Evolutionary conservation across 2,888 invertebrate species (phyloP).

Genomic region (Eurytoma adleriae): DNA sequence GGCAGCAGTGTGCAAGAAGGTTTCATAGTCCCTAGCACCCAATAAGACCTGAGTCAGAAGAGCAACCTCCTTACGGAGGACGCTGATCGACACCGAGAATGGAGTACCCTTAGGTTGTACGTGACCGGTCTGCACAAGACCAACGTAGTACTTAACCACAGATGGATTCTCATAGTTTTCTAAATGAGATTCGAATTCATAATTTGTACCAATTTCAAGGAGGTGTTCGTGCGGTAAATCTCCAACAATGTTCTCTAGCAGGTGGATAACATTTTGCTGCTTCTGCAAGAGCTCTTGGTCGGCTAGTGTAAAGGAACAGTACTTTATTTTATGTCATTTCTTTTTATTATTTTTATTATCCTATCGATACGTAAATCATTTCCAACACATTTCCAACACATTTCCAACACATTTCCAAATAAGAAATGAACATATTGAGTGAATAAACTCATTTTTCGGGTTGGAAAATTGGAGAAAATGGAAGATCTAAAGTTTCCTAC

Average conservation of each 20-base stretch:
- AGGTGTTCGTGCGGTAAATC: conserved; percentile 78
- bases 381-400: too few species aligned
- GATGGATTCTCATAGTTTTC: conserved; percentile 78
- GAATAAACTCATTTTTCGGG: background rate
- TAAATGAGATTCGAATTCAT: conserved; percentile 79
- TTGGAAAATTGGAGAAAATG: background rate
- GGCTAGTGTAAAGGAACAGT: conserved; percentile 71
- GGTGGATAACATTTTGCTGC: conserved; percentile 79
- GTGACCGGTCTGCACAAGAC: conserved; percentile 78
- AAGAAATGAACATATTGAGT: background rate
- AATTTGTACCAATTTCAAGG: conserved; percentile 79
- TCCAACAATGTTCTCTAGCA: conserved; percentile 82
- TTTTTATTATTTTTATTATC: too few species aligned
- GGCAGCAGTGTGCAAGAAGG: conserved; percentile 83
- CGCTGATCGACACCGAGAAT: conserved; percentile 81
- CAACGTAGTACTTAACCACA: conserved; percentile 78
- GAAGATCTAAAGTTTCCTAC: conserved; percentile 46
- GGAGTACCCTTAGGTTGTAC: conserved; percentile 80
- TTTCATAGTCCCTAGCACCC: conserved; percentile 84
- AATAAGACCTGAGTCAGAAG: conserved; percentile 83
- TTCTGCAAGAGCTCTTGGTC: conserved; percentile 78
- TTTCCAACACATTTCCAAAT: background rate
- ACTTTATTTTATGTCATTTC: too few species aligned
- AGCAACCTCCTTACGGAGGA: conserved; percentile 81
- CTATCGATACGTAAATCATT: too few species aligned